Conservation (phyloP, 2,888 invertebrate genomes). For the Drosophila sordidula region DNA sequence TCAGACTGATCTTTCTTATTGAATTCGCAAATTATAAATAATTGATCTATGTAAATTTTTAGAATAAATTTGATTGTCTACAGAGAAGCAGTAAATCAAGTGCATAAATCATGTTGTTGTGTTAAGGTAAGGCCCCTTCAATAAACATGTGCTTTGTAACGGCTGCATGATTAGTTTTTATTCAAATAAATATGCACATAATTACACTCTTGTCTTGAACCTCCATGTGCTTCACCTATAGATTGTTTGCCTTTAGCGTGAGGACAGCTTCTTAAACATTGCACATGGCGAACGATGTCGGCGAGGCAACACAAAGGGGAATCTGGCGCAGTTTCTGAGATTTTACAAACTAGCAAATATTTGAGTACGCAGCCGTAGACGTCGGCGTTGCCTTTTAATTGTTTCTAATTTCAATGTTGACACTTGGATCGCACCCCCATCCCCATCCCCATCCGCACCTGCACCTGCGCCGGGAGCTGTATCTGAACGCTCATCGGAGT, state of each 20-base stretch:
- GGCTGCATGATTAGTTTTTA: background rate
- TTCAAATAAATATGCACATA: background rate
- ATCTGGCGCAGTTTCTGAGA: constrained; percentile 46
- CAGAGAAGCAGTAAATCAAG: no score
- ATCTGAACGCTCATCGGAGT: constrained; percentile 3
- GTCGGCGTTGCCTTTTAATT: constrained; percentile 70
- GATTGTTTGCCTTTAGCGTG: constrained; percentile 16
- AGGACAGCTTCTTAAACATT: constrained; percentile 25
- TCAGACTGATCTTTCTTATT: no score
- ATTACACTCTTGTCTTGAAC: constrained; percentile 22
- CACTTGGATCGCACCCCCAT: constrained; percentile 25
- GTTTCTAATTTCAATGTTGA: constrained; percentile 74
- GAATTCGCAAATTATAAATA: no score
- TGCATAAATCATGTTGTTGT: background rate
- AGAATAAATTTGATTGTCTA: no score
- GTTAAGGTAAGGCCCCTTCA: no score
- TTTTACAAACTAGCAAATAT: constrained; percentile 64
- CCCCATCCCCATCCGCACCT: background rate
- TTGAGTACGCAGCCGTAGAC: constrained; percentile 39
- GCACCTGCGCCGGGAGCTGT: constrained; percentile 11
- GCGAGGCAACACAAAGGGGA: constrained; percentile 6
- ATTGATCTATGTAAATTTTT: no score
- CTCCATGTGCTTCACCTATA: constrained; percentile 8
- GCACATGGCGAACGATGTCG: constrained; percentile 14
- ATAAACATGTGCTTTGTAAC: background rate